Conservation (phyloP, 2,888 invertebrate species). For the Epiblema foenella region DNA sequence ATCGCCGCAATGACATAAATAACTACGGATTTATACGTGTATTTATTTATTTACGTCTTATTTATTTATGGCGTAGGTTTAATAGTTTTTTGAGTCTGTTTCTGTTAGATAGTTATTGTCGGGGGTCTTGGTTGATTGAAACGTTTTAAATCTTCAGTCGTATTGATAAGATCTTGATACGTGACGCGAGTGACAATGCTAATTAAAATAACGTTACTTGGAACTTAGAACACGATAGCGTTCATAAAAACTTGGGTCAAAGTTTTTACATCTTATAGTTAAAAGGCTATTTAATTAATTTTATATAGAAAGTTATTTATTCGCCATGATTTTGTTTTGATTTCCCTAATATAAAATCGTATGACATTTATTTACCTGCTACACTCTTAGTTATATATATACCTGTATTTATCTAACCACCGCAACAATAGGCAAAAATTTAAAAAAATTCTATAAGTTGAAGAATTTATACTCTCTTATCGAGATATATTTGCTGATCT, state of each 20-base stretch:
- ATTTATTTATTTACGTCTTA: constrained; percentile 44
- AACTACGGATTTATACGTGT: constrained; percentile 43
- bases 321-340: neutral
- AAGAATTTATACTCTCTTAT: too few relatives aligned
- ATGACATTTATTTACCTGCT: neutral
- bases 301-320: neutral
- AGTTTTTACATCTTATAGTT: constrained; percentile 6
- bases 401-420: too few relatives aligned
- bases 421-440: too few relatives aligned
- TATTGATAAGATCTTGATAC: constrained; percentile 37
- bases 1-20: constrained; percentile 45
- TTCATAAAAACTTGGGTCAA: constrained; percentile 14
- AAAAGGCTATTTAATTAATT: neutral
- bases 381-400: neutral
- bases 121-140: constrained; percentile 38
- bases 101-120: constrained; percentile 34
- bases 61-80: constrained; percentile 42
- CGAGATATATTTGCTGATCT: too few relatives aligned
- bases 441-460: too few relatives aligned
- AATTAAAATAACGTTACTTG: constrained; percentile 39
- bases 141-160: constrained; percentile 36
- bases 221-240: neutral
- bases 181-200: constrained; percentile 38
- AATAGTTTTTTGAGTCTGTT: constrained; percentile 44
- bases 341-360: neutral